These are phyloP conservation scores for Morus bassanus DNA, from an alignment of 2,797 vertebrate genomes.

Conservation along the genomic window DNA sequence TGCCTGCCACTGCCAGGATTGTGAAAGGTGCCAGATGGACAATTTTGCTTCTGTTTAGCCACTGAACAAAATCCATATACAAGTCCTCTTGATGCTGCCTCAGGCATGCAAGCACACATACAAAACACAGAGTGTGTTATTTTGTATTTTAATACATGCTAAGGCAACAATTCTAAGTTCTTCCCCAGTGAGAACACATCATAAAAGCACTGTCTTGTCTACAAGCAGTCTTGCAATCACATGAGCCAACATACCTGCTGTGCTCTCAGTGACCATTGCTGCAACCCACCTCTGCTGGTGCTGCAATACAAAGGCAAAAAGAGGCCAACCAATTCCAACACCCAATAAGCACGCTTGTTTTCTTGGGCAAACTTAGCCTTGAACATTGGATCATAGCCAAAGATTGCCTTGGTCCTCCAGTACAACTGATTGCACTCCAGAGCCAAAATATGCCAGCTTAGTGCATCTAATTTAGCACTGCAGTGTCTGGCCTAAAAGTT, in stretches of 20 bases:
- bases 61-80: rapidly evolving
- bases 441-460: neutral
- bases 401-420: neutral
- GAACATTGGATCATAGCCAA: rapidly evolving
- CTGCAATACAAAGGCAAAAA: neutral
- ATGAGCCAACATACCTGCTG: neutral
- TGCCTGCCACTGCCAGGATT: neutral
- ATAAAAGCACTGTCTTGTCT: neutral
- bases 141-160: neutral
- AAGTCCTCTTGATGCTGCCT: neutral
- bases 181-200: rapidly evolving
- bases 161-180: neutral
- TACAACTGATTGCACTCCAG: neutral
- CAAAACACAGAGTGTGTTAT: no score
- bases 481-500: neutral
- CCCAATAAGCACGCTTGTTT: neutral
- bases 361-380: neutral
- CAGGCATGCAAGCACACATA: rapidly evolving
- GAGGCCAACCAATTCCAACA: neutral
- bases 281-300: neutral
- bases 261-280: rapidly evolving
- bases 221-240: neutral
- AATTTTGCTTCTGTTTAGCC: neutral
- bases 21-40: neutral
- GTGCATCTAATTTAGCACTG: neutral